Base-by-base conservation (phyloP, 2,797 vertebrate species). In the Myotis myotis region DNA sequence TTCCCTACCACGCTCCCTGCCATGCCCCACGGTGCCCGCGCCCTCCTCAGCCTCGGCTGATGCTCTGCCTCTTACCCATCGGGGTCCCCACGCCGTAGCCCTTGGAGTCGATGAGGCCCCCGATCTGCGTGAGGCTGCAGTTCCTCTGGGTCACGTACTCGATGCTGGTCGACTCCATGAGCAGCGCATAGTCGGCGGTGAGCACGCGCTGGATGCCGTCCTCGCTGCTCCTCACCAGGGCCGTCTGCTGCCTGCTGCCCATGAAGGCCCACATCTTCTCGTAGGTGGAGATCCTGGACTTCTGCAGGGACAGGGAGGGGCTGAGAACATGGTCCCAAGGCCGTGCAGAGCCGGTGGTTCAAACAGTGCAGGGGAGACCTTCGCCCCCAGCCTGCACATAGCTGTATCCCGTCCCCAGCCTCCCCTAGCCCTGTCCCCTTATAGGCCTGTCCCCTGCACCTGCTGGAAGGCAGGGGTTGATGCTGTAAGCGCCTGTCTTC, bases 221-320 rank as follows among this genome's bases (percentile, higher is more conserved):
- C 0, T 99, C 99, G 6, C 99, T 99, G 98, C 99, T 99, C 97
- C 99, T 99, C 85, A 99, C 98, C 98, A 99, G 97, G 0, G 99
- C 99, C 0, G 99, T 99, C 98, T 99, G 99, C 98, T 99, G 99
- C 96, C 99, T 98, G 97, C 99, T 99, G 98, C 99, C 99, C 99
- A 99, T 99, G 97, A 99, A 99, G 0, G 99, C 99, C 99, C 99
- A 99, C 99, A 99, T 99, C 98, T 99, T 99, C 98, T 99, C 99
- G 15, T 99, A 99, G 0, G 99, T 99, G 2, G 99, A 99, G 97
- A 99, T 99, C 95, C 99, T 99, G 2, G 99, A 99, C 99, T 99
- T 99, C 99, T 99, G 98, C 91, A 94, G 83, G 93, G 81, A 53
- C 38, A 76, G 12, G 87, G 62, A 91, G 86, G 60, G 36, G 85